A percentile compares a stretch with the other conserved stretches of the same genome.
These are phyloP conservation scores for Falco peregrinus DNA, from an alignment of 2,797 vertebrate species.

Conservation along the genomic window DNA sequence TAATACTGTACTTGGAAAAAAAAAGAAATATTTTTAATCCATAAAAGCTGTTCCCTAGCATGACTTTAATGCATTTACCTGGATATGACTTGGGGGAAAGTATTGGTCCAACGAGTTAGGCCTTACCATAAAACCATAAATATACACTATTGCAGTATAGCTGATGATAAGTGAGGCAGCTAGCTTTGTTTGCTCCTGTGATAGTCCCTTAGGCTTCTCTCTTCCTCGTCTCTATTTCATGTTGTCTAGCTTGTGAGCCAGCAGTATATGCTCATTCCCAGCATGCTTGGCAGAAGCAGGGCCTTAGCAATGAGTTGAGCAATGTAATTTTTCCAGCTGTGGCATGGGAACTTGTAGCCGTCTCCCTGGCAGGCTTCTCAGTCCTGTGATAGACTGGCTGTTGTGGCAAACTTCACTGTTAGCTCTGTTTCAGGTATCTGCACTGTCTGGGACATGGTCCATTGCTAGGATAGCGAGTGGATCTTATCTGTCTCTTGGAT, in stretches of 20 bases:
- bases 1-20: conserved; percentile 52
- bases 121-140: not conserved
- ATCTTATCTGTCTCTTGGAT: not conserved
- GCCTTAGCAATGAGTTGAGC: not conserved
- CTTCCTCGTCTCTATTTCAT: not conserved
- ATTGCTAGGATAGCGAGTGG: not conserved
- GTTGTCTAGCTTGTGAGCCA: not conserved
- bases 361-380: not conserved
- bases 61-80: conserved; percentile 22
- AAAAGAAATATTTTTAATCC: conserved; percentile 33
- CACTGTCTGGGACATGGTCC: not conserved
- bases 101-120: not conserved
- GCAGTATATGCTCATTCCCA: not conserved
- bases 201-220: not conserved
- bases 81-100: not conserved
- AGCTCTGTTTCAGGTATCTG: not conserved
- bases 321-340: not conserved
- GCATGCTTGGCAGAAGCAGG: conserved; percentile 7
- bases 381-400: not conserved
- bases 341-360: not conserved
- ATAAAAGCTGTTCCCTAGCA: not conserved
- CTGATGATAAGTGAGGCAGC: not conserved
- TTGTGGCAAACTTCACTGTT: not conserved
- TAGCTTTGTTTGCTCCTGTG: not conserved
- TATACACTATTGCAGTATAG: not conserved